These are phyloP conservation scores for Drosophila truncata DNA, from an alignment of 1,140 invertebrate species.

Conservation along the genomic window DNA sequence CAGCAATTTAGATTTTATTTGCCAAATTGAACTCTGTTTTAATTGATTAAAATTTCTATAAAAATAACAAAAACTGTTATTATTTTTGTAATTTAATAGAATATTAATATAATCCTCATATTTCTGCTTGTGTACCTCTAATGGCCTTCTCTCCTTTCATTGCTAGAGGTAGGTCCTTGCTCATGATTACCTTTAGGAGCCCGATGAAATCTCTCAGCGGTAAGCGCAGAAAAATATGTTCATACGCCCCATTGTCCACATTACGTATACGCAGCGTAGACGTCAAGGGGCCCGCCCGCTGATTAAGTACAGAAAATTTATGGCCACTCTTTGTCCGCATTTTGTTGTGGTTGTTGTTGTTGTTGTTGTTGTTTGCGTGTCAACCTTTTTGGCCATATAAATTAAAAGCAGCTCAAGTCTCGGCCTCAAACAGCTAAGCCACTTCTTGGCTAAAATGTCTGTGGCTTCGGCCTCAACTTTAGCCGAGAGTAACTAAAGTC, in stretches of 20 bases:
- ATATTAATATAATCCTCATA: background rate
- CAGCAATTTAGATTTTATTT: background rate
- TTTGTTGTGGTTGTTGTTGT: background rate
- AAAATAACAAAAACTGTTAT: background rate
- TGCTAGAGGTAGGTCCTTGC: background rate
- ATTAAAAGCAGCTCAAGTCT: constrained; percentile 75
- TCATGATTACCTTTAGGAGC: constrained; percentile 26
- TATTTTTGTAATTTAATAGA: background rate
- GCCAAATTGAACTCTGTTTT: background rate
- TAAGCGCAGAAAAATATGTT: constrained; percentile 41
- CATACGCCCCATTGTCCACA: constrained; percentile 57
- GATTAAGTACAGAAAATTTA: constrained; percentile 70
- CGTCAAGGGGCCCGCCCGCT: constrained; percentile 27
- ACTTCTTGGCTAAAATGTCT: constrained; percentile 76
- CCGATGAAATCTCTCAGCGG: constrained; percentile 5
- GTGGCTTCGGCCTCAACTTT: constrained; percentile 54
- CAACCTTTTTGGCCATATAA: constrained; percentile 68
- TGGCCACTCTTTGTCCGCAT: constrained; percentile 38
- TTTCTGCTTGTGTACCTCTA: constrained; percentile 1
- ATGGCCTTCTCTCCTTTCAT: background rate
- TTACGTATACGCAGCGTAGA: constrained; percentile 51
- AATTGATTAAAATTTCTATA: background rate
- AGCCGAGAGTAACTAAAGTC: constrained; percentile 53
- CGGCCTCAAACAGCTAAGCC: constrained; percentile 63
- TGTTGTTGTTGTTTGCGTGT: constrained; percentile 38